phyloP scores from a whole-genome alignment of 2,888 invertebrate species.

The Choristoneura rosaceana region DNA sequence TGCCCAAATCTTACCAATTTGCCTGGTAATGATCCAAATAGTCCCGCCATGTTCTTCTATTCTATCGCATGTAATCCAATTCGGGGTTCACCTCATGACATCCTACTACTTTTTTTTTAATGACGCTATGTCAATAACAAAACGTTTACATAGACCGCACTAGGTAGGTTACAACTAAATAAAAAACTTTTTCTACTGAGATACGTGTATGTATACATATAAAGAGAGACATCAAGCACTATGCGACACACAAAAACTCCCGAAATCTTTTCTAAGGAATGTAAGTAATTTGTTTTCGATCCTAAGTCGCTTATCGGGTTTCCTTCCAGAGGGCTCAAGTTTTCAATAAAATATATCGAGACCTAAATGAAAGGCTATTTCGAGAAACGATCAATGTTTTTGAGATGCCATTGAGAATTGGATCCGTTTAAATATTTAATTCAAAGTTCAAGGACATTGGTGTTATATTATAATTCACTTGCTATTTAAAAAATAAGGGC shows the following conservation, averaged over 20 bases:
- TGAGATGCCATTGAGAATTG: conserved; percentile 10
- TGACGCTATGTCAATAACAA: too few species aligned
- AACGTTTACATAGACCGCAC: not conserved
- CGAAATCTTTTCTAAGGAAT: conserved; percentile 17
- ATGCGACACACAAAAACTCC: not conserved
- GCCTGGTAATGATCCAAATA: too few species aligned
- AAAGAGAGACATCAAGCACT: not conserved
- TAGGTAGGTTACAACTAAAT: not conserved
- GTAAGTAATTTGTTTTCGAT: conserved; percentile 29
- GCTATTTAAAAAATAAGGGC: too few species aligned
- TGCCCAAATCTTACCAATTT: too few species aligned
- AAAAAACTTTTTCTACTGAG: not conserved
- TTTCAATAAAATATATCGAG: conserved; percentile 27
- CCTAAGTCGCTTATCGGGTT: conserved; percentile 26
- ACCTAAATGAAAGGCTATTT: conserved; percentile 31
- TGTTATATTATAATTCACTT: too few species aligned
- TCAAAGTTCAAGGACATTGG: too few species aligned
- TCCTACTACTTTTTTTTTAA: too few species aligned
- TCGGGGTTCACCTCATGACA: too few species aligned
- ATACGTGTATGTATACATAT: not conserved
- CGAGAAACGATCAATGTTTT: conserved; percentile 7
- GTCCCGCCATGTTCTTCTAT: too few species aligned
- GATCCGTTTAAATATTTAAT: not conserved
- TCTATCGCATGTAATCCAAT: too few species aligned
- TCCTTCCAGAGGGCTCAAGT: conserved; percentile 9